Percentiles rank a stretch among this genome's conserved stretches.
phyloP scores from a whole-genome alignment of 2,113 vertebrate species.

The Thamnaconus septentrionalis region DNA sequence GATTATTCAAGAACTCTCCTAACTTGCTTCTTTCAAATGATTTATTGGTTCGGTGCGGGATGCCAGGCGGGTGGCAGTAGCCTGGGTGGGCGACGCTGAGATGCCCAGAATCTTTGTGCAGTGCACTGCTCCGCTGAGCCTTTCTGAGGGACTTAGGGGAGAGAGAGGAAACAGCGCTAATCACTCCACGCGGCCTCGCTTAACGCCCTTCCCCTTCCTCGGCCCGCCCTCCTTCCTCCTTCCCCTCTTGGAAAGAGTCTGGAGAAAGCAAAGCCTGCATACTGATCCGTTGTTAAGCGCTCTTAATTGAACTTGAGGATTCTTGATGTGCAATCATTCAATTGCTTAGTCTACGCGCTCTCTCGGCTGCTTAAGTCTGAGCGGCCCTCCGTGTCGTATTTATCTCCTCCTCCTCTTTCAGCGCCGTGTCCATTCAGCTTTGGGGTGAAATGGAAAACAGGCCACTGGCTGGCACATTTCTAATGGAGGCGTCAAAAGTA shows the following conservation, averaged over 20 bases:
- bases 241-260: conserved; percentile 52
- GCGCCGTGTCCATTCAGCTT: conserved; percentile 41
- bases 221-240: conserved; percentile 41
- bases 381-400: conserved; percentile 36
- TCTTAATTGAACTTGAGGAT: conserved; percentile 67
- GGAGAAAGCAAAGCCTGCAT: conserved; percentile 41
- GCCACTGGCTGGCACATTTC: conserved; percentile 33
- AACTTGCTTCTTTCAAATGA: no score
- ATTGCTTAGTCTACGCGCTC: conserved; percentile 50
- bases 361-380: conserved; percentile 25
- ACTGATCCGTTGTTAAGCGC: conserved; percentile 61
- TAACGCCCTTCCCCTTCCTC: conserved; percentile 42
- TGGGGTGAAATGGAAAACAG: conserved; percentile 24
- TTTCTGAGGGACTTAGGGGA: conserved; percentile 45
- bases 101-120: conserved; percentile 40
- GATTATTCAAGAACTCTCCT: no score
- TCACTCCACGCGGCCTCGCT: conserved; percentile 41
- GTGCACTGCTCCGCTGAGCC: conserved; percentile 45
- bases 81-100: conserved; percentile 50
- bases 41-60: not conserved
- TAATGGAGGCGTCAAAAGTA: conserved; percentile 56
- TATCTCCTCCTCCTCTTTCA: conserved; percentile 44
- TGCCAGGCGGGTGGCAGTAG: conserved; percentile 33
- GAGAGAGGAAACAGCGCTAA: conserved; percentile 57
- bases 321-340: conserved; percentile 65